Evolutionary conservation across 2,888 invertebrate species (phyloP).

Genomic region (Drosophila subquinaria): DNA sequence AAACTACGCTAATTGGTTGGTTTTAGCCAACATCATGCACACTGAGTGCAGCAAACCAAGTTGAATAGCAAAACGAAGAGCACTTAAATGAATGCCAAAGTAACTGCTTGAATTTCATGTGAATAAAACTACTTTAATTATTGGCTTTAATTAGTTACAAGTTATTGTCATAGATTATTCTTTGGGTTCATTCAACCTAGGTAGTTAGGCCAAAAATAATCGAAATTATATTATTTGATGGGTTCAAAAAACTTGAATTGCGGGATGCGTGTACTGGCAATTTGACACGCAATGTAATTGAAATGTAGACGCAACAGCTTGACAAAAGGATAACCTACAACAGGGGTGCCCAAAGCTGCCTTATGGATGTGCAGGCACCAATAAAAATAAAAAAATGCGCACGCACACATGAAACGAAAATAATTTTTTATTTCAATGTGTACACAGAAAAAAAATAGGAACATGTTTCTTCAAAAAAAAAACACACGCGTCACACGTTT

Average conservation of each 20-base stretch:
- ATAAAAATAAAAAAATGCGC: too few relatives aligned
- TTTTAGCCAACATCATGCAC: constrained; percentile 10
- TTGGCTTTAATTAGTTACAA: constrained; percentile 1
- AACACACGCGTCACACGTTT: too few relatives aligned
- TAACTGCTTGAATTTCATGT: not conserved
- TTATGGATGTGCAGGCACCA: too few relatives aligned
- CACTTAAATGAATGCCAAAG: not conserved
- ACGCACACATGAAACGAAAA: too few relatives aligned
- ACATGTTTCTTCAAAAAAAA: too few relatives aligned
- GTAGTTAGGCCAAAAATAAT: constrained; percentile 22
- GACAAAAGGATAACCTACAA: not conserved
- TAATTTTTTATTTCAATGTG: too few relatives aligned
- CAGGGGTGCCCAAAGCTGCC: too few relatives aligned
- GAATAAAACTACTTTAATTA: not conserved
- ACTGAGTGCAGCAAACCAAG: constrained; percentile 3
- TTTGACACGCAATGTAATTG: constrained; percentile 34
- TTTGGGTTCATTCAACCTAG: constrained; percentile 30
- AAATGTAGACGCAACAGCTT: not conserved
- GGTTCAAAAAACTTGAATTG: constrained; percentile 36
- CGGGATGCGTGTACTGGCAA: constrained; percentile 16
- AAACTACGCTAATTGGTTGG: constrained; percentile 46
- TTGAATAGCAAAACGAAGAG: constrained; percentile 3
- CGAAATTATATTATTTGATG: constrained; percentile 13
- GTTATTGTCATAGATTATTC: not conserved
- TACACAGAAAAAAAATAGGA: too few relatives aligned